Evolutionary conservation across 2,797 vertebrate genomes (phyloP).

Genomic region (Crenichthys baileyi): DNA sequence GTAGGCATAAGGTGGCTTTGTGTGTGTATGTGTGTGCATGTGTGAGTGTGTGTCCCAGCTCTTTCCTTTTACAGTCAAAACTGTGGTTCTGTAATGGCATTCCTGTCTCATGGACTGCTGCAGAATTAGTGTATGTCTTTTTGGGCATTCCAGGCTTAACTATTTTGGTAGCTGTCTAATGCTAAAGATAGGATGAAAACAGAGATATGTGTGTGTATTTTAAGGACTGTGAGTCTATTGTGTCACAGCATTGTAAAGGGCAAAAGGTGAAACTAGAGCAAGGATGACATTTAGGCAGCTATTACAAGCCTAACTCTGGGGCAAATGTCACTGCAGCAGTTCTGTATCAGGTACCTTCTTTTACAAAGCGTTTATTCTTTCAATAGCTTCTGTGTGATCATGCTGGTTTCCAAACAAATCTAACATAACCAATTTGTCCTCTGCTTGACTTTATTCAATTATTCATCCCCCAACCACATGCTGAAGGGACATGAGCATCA

Average conservation of each 20-base stretch:
- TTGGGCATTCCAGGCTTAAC: conserved; percentile 50
- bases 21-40: neutral
- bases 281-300: conserved; percentile 62
- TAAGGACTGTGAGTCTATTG: conserved; percentile 54
- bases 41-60: too few relatives aligned
- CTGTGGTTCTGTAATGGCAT: conserved; percentile 62
- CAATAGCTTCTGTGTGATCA: conserved; percentile 4
- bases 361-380: conserved; percentile 14
- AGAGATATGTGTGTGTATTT: conserved; percentile 35
- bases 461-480: neutral
- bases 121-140: conserved; percentile 17
- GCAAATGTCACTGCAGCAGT: conserved; percentile 23
- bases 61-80: conserved; percentile 57
- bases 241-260: conserved; percentile 62
- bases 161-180: conserved; percentile 65
- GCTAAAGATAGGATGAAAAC: conserved; percentile 49
- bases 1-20: conserved; percentile 5
- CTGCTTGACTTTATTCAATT: conserved; percentile 12
- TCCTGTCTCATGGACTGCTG: conserved; percentile 59
- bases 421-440: neutral
- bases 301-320: conserved; percentile 41
- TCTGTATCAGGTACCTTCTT: conserved; percentile 36
- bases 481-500: conserved; percentile 37
- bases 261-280: conserved; percentile 70
- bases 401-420: conserved; percentile 22